Base-by-base conservation (phyloP, 92 coral and sea anemone genomes). In the Bergia sp. region DNA sequence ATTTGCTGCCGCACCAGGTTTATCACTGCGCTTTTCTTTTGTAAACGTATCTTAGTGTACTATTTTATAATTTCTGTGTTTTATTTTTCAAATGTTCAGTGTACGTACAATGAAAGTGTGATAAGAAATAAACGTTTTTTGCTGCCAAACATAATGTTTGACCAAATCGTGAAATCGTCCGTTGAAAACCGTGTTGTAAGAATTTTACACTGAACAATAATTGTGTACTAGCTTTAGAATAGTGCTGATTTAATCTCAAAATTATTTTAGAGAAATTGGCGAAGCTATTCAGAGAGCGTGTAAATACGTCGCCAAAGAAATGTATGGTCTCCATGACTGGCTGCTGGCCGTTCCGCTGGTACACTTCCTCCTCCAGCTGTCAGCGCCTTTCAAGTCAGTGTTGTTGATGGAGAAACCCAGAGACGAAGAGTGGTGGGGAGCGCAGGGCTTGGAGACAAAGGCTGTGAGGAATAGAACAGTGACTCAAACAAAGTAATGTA, bases 321-420 rank as follows among this genome's bases (percentile, higher is more conserved):
- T 37, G 43, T 40, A 36, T 5, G 88, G 47, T 21, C 37, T 50
- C 69, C 83, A 94, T 72, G 90, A 93, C 41, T 96, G 96, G 94
- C 79, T 96, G 67, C 89, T 90, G 12, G 95, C 96, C 1, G 91
- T 96, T 9, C 98, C 98, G 5, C 73, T 96, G 82, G 80, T 93
- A 49, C 98, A 96, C 82, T 96, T 96, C 71, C 83, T 94, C 36
- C 85, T 93, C 18, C 90, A 82, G 4, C 88, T 71, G 72, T 92
- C 95, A 9, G 41, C 81, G 67, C 98, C 98, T 7, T 94, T 87
- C 82, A 78, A 82, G 38, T 20, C 75, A 1, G 91, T 83, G 57
- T 65, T 90, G 41, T 77, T 88, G 38, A 47, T 90, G 79, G 95
- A 86, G 58, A 86, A 87, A 76, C 86, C 92, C 10, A 80, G 57